Evolutionary conservation across 2,797 vertebrate species (phyloP), one percentile per base, ranked within the genome.

Genomic region (Sebastes flavidus): DNA sequence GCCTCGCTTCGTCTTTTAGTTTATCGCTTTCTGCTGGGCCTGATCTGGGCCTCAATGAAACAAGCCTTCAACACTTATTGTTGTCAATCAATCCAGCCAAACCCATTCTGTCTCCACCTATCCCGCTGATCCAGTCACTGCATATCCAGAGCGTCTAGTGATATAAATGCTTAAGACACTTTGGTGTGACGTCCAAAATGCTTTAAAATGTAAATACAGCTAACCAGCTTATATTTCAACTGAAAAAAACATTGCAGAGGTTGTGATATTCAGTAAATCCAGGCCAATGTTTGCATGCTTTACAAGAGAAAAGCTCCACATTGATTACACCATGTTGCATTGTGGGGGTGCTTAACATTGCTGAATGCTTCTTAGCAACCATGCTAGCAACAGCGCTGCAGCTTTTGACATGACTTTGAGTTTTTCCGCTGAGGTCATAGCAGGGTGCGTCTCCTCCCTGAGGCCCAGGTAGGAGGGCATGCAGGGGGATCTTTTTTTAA

Each of bases 1-100:
- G 75, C 85, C 62, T 80, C 75, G 59, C 88, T 87, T 87, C 66
- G 73, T 87, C 83, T 91, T 92, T 90, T 89, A 87, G 91, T 88
- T 92, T 88, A 80, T 82, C 88, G 88, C 85, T 85, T 89, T 85
- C 74, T 79, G 69, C 84, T 20, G 36, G 69, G 78, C 72, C 84
- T 89, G 77, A 87, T 87, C 80, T 78, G 83, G 49, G 77, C 89
- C 82, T 89, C 81, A 69, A 55, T 77, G 46, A 84, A 89, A 80
- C 67, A 66, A 86, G 69, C 67, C 32, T 81, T 85, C 54, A 58
- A 69, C 75, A 78, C 54, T 81, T 46, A 52, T 24, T 67, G 42
- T 55, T 66, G 73, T 81, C 82, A 89, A 65, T 60, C 78, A 72
- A 20, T 42, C 58, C 54, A 72, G 32, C 27, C 36, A 66, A 81